Evolutionary conservation across 1,140 invertebrate genomes (phyloP).

Genomic region (Monochamus saltuarius): DNA sequence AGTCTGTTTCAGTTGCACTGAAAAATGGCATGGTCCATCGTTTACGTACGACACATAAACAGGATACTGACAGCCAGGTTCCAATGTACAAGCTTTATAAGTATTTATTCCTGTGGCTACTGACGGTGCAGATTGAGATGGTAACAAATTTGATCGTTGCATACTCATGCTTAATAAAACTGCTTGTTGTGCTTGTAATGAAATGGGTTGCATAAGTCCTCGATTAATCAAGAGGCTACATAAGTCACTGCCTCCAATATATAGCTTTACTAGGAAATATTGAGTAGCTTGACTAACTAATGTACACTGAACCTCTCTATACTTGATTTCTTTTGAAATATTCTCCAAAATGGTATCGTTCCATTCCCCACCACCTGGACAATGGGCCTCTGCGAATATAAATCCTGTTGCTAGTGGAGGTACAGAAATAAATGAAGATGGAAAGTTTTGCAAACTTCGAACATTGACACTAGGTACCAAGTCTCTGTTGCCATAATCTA

Average conservation of each 20-base stretch:
- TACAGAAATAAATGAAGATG: constrained; percentile 55
- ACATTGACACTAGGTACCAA: constrained; percentile 58
- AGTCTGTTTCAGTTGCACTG: constrained; percentile 64
- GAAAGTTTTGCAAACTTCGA: constrained; percentile 56
- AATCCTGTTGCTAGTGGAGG: constrained; percentile 60
- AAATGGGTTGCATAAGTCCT: constrained; percentile 36
- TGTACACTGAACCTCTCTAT: constrained; percentile 35
- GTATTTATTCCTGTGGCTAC: constrained; percentile 30
- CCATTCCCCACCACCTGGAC: constrained; percentile 38
- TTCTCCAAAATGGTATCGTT: constrained; percentile 35
- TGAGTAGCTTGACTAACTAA: constrained; percentile 35
- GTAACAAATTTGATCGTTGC: constrained; percentile 2
- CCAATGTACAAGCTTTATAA: constrained; percentile 43
- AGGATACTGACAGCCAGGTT: constrained; percentile 58
- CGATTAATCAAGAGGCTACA: constrained; percentile 29
- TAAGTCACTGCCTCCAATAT: constrained; percentile 7
- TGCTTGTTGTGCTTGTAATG: constrained; percentile 38
- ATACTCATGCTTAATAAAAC: constrained; percentile 39
- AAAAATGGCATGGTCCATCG: constrained; percentile 73
- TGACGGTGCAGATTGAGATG: constrained; percentile 10
- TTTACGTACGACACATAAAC: constrained; percentile 73
- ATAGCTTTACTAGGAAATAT: constrained; percentile 35
- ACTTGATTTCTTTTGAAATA: constrained; percentile 40
- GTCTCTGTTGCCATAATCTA: constrained; percentile 71
- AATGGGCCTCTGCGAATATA: constrained; percentile 54